Percentiles rank a stretch among this genome's conserved stretches.
Evolutionary conservation across 2,797 vertebrate genomes (phyloP).

Genomic region (Podarcis siculus): DNA sequence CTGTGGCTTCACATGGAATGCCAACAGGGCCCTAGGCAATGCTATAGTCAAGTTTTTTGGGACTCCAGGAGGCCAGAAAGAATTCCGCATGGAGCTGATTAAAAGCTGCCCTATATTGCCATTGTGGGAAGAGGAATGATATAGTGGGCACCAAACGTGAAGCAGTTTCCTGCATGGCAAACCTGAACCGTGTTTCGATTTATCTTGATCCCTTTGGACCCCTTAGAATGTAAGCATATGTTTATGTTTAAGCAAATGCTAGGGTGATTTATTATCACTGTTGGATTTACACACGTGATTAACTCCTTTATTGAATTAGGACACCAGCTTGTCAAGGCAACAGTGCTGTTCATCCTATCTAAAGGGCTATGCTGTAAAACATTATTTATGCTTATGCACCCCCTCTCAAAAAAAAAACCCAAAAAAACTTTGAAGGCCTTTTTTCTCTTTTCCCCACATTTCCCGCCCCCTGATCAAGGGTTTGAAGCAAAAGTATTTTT

Average conservation of each 20-base stretch:
- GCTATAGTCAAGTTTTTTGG: background rate
- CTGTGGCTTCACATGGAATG: too few relatives aligned
- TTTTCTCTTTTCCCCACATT: conserved; percentile 27
- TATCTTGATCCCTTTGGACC: conserved; percentile 6
- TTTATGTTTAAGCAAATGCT: conserved; percentile 21
- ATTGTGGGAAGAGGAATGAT: background rate
- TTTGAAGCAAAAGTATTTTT: conserved; percentile 58
- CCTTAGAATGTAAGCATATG: conserved; percentile 8
- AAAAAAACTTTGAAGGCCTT: background rate
- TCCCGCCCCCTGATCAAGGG: conserved; percentile 22
- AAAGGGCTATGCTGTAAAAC: background rate
- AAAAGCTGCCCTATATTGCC: background rate
- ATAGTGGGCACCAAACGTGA: background rate
- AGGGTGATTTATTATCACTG: conserved; percentile 4
- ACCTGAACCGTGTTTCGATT: background rate
- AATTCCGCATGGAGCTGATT: background rate
- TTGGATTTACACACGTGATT: conserved; percentile 27
- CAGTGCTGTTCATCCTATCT: background rate
- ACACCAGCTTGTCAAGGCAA: conserved; percentile 26
- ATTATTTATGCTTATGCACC: background rate
- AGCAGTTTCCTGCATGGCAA: background rate
- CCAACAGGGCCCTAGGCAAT: too few relatives aligned
- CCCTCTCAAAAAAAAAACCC: background rate
- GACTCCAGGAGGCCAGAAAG: background rate
- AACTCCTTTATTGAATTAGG: conserved; percentile 32